Percentiles rank a stretch among this genome's conserved stretches.
Conservation (phyloP, 2,113 vertebrate species). For the Origma solitaria region DNA sequence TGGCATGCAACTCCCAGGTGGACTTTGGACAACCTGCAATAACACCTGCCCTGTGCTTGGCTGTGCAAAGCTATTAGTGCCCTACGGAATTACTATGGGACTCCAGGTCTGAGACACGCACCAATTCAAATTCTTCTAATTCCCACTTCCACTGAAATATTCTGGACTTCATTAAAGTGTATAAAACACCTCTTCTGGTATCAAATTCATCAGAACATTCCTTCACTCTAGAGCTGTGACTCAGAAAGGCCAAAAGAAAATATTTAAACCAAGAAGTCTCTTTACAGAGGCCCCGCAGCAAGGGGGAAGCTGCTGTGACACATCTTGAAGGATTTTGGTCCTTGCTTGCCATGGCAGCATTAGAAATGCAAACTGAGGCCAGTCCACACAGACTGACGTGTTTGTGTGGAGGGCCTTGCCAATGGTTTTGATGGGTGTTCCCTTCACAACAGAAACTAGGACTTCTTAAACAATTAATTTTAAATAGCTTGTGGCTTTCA, state of each 20-base stretch:
- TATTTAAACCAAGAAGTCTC: background rate
- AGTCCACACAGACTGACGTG: background rate
- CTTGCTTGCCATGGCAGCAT: background rate
- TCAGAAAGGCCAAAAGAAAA: background rate
- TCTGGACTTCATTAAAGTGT: background rate
- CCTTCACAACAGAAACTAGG: background rate
- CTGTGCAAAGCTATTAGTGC: background rate
- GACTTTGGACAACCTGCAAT: background rate
- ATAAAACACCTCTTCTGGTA: background rate
- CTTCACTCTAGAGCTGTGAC: background rate
- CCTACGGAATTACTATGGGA: rapidly evolving
- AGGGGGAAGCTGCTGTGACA: background rate
- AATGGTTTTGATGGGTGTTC: background rate
- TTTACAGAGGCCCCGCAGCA: background rate
- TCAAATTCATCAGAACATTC: background rate
- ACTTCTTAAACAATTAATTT: background rate
- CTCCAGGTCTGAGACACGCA: background rate
- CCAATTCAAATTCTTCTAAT: background rate
- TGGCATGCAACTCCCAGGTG: background rate
- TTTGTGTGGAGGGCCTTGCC: background rate
- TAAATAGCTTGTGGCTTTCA: background rate
- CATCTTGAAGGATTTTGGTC: background rate
- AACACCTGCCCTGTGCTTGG: background rate
- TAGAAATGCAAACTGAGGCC: background rate
- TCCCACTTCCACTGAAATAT: background rate